These are phyloP conservation scores for Megathymus violae DNA, from an alignment of 1,140 invertebrate genomes.

Conservation along the genomic window DNA sequence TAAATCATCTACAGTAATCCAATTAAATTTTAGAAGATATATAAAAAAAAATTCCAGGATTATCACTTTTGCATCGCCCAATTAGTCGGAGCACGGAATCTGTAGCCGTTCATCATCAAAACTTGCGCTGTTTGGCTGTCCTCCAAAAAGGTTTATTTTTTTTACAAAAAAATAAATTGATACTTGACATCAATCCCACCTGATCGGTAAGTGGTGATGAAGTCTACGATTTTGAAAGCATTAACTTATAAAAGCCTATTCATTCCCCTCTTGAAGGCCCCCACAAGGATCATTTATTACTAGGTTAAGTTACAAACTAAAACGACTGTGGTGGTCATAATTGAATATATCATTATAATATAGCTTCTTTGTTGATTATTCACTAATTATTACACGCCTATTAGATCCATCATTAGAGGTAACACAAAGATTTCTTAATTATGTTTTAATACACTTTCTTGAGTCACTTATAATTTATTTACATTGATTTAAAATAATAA, in stretches of 20 bases:
- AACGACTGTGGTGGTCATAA: conserved; percentile 4
- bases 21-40: no score
- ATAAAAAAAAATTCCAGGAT: conserved; percentile 17
- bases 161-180: no score
- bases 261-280: no score
- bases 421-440: not conserved
- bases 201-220: no score
- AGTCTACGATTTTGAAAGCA: no score
- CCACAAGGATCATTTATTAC: no score
- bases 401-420: not conserved
- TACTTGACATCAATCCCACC: no score
- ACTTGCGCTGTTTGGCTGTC: conserved; percentile 50
- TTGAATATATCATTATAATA: not conserved
- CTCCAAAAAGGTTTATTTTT: conserved; percentile 48
- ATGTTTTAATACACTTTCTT: not conserved
- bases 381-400: not conserved
- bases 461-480: no score
- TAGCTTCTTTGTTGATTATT: not conserved
- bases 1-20: no score
- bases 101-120: conserved; percentile 44
- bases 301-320: conserved; percentile 9
- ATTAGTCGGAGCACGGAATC: conserved; percentile 21
- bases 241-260: no score
- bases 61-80: conserved; percentile 39
- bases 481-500: no score